phyloP scores from a whole-genome alignment of 2,888 invertebrate species.

The Dione vanillae region DNA sequence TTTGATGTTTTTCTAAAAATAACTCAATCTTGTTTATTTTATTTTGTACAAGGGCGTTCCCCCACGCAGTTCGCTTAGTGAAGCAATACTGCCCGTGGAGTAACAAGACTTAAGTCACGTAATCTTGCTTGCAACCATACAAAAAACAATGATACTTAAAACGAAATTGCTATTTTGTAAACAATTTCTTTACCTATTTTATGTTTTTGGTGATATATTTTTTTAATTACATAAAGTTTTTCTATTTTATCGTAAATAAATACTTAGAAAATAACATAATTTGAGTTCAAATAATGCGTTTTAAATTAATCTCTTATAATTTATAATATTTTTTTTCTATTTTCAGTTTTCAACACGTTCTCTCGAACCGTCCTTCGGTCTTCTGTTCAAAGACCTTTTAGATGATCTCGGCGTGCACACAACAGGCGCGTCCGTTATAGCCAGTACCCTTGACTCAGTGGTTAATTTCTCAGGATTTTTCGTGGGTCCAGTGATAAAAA shows the following conservation, averaged over 20 bases:
- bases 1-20: not conserved
- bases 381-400: conserved; percentile 90
- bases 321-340: conserved; percentile 8
- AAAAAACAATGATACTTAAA: not conserved
- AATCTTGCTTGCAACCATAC: conserved; percentile 8
- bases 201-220: not conserved
- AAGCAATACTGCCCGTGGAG: conserved; percentile 27
- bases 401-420: conserved; percentile 88
- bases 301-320: not conserved
- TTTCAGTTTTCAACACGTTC: conserved; percentile 91
- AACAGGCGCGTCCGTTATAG: conserved; percentile 89
- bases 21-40: conserved; percentile 3
- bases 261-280: too few relatives aligned
- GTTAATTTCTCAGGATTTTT: conserved; percentile 92
- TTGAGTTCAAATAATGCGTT: too few relatives aligned
- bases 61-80: conserved; percentile 22
- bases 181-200: not conserved
- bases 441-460: conserved; percentile 90
- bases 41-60: conserved; percentile 16
- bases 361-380: conserved; percentile 91
- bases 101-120: conserved; percentile 29
- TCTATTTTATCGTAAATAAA: too few relatives aligned
- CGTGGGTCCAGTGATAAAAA: conserved; percentile 90
- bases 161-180: not conserved
- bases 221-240: too few relatives aligned